Percentiles rank a stretch among this genome's conserved stretches.
These are phyloP conservation scores for Indri indri DNA, from an alignment of 2,113 vertebrate genomes.

Conservation along the genomic window DNA sequence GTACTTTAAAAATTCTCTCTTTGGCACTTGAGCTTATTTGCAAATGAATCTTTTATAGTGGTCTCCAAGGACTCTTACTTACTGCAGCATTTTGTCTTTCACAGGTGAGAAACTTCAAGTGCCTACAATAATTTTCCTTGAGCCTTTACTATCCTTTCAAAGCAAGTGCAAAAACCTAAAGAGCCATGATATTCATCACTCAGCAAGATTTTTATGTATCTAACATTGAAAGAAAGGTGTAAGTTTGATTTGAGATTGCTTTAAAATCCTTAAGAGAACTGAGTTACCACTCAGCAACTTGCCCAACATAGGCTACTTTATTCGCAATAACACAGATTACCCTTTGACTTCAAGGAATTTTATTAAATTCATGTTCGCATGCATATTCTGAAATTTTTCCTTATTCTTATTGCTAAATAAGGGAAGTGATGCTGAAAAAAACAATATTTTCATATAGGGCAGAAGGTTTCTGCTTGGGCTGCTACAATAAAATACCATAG, in stretches of 20 bases:
- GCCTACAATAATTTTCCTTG: slow-evolving; percentile 19
- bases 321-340: not conserved
- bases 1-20: not conserved
- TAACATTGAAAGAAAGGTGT: slow-evolving; percentile 47
- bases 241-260: slow-evolving; percentile 1
- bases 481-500: not conserved
- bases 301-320: not conserved
- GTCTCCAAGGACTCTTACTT: not conserved
- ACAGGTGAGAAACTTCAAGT: slow-evolving; percentile 62
- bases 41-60: slow-evolving; percentile 43
- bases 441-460: not conserved
- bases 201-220: slow-evolving; percentile 47
- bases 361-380: not conserved
- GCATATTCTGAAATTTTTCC: not conserved
- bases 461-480: not conserved
- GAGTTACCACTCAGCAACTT: not conserved
- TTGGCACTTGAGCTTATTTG: slow-evolving; percentile 14
- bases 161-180: slow-evolving; percentile 34
- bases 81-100: slow-evolving; percentile 62
- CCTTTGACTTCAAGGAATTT: not conserved
- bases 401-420: not conserved
- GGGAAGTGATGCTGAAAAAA: not conserved
- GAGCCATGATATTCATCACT: slow-evolving; percentile 26
- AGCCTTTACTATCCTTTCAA: slow-evolving; percentile 35
- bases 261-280: not conserved